Conservation (phyloP, 2,113 vertebrate species). For the Theristicus caerulescens region DNA sequence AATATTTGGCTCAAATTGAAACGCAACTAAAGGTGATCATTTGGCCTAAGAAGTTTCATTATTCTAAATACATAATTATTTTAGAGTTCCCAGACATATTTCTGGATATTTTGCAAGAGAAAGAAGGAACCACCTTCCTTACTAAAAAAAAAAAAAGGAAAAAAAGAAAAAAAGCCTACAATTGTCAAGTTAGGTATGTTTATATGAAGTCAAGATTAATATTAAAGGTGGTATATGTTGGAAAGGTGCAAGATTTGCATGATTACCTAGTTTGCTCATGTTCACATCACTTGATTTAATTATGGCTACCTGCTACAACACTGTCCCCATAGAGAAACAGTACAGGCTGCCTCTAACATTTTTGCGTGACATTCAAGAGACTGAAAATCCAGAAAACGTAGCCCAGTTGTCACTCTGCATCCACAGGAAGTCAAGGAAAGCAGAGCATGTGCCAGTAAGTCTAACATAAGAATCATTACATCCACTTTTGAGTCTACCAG, state of each 20-base stretch:
- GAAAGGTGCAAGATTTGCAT: not conserved
- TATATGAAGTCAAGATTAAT: not conserved
- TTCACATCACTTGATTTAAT: not conserved
- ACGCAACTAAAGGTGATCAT: not conserved
- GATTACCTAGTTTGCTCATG: not conserved
- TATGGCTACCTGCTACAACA: not conserved
- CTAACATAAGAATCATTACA: not conserved
- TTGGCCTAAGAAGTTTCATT: not conserved
- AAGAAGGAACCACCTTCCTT: not conserved
- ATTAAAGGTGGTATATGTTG: not conserved
- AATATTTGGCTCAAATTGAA: not conserved
- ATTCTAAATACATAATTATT: not conserved
- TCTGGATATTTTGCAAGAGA: not conserved
- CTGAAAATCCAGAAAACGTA: not conserved
- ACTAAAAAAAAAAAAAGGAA: not conserved
- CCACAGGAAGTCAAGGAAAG: not conserved
- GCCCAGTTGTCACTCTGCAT: not conserved
- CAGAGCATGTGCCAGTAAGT: not conserved
- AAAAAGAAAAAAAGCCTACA: fast-evolving
- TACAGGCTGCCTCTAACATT: not conserved
- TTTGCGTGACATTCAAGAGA: not conserved
- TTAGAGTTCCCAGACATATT: not conserved
- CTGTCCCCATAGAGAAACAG: not conserved
- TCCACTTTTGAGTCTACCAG: not conserved
- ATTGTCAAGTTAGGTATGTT: not conserved